Evolutionary conservation across 1,140 invertebrate genomes (phyloP).

Genomic region (Mylabris phalerata): DNA sequence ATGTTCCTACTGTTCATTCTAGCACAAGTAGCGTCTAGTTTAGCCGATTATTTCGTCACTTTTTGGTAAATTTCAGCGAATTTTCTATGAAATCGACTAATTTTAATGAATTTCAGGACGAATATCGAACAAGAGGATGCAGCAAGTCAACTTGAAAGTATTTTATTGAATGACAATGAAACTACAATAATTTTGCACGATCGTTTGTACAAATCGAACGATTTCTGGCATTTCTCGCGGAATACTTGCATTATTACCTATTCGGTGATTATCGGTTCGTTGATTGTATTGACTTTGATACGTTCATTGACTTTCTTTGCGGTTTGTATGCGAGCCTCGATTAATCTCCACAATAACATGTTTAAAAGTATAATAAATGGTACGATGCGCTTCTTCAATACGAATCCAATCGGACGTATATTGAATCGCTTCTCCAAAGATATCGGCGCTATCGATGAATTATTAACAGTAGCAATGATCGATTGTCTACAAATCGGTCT

Average conservation of each 20-base stretch:
- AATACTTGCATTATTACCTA: constrained; percentile 37
- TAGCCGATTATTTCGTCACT: constrained; percentile 72
- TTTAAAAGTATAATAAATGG: constrained; percentile 65
- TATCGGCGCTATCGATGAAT: constrained; percentile 78
- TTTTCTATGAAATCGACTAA: background rate
- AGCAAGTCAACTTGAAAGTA: background rate
- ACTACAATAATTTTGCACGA: background rate
- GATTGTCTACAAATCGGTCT: constrained; percentile 59
- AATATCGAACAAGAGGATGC: constrained; percentile 42
- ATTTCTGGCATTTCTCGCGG: constrained; percentile 34
- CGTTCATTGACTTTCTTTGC: constrained; percentile 47
- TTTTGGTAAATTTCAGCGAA: constrained; percentile 51
- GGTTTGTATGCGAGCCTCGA: constrained; percentile 59
- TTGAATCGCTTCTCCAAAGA: constrained; percentile 81
- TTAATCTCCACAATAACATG: constrained; percentile 65
- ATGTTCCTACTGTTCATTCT: constrained; percentile 58
- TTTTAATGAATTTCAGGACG: constrained; percentile 34
- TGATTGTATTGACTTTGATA: constrained; percentile 36
- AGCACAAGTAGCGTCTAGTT: constrained; percentile 62
- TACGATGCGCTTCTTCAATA: constrained; percentile 77
- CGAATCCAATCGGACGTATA: constrained; percentile 67
- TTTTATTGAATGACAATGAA: background rate
- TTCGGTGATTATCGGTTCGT: constrained; percentile 26
- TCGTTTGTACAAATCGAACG: background rate
- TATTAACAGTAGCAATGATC: constrained; percentile 58